Percentiles rank a stretch among this genome's conserved stretches.
Evolutionary conservation across 2,113 vertebrate genomes (phyloP).

Genomic region (Danio rerio): DNA sequence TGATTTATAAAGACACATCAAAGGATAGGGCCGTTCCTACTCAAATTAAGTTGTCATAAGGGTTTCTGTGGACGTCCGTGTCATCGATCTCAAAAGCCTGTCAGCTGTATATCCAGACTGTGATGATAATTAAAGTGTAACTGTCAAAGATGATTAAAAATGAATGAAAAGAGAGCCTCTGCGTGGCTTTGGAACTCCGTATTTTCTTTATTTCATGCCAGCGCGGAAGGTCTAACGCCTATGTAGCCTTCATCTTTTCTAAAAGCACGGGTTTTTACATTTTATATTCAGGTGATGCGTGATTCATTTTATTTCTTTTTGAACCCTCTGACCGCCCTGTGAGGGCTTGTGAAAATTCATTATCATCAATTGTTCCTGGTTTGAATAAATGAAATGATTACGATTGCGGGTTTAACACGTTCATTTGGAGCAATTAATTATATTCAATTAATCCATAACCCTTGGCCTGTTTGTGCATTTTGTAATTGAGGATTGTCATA

Average conservation of each 20-base stretch:
- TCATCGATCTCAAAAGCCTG: slow-evolving; percentile 29
- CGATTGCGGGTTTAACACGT: neutral
- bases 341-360: neutral
- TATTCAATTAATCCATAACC: neutral
- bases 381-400: neutral
- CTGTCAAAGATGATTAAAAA: slow-evolving; percentile 48
- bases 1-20: slow-evolving; percentile 58
- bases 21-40: slow-evolving; percentile 46
- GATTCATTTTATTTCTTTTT: neutral
- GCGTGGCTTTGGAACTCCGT: neutral
- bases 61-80: slow-evolving; percentile 34
- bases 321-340: neutral
- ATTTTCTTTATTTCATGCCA: neutral
- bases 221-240: neutral
- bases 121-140: slow-evolving; percentile 43
- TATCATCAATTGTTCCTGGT: neutral
- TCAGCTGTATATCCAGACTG: slow-evolving; percentile 42
- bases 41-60: slow-evolving; percentile 42
- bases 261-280: neutral
- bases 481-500: neutral
- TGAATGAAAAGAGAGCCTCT: slow-evolving; percentile 47
- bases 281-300: neutral
- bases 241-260: neutral
- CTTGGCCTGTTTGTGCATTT: neutral
- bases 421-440: neutral